These are phyloP conservation scores for Tragelaphus imberbis DNA, from an alignment of 2,113 vertebrate genomes.

Conservation along the genomic window DNA sequence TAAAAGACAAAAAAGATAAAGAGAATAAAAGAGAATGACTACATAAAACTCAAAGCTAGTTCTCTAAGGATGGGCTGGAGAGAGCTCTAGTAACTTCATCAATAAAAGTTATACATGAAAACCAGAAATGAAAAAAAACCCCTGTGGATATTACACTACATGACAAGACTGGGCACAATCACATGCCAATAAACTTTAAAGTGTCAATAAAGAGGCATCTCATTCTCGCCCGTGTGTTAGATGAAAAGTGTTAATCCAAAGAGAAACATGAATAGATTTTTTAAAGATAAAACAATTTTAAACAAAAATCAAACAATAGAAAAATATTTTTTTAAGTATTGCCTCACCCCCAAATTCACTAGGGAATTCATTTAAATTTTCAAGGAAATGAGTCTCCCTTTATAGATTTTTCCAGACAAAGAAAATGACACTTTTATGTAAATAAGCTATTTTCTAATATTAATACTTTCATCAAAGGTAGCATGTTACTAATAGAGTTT, in stretches of 20 bases:
- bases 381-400: background rate
- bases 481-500: background rate
- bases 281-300: background rate
- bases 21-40: background rate
- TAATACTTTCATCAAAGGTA: background rate
- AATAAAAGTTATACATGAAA: background rate
- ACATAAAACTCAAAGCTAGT: background rate
- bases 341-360: background rate
- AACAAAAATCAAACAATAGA: background rate
- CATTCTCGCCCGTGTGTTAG: background rate
- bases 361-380: background rate
- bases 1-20: background rate
- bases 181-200: accelerated
- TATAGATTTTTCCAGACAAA: background rate
- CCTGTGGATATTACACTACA: too few relatives aligned
- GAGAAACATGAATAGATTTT: background rate
- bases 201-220: background rate
- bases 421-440: background rate
- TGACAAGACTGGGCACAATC: background rate
- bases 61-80: background rate
- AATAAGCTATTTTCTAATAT: background rate
- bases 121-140: background rate
- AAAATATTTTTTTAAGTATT: background rate
- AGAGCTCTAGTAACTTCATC: background rate
- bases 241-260: background rate